Conservation (phyloP, 2,888 invertebrate species). For the Ennomos erosarius region DNA sequence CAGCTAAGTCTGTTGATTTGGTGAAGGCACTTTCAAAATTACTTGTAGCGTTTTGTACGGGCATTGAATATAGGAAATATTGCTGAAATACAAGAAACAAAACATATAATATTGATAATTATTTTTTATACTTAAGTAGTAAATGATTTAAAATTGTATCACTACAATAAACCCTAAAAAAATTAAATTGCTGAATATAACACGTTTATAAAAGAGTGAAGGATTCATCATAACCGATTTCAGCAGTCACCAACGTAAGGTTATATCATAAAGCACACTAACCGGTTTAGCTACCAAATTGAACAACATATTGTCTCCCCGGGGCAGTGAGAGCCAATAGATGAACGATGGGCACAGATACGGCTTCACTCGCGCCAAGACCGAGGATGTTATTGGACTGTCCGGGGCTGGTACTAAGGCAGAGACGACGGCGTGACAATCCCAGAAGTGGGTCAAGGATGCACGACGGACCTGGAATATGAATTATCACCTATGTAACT, state of each 20-base stretch:
- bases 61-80: constrained; percentile 68
- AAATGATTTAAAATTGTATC: too few relatives aligned
- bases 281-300: constrained; percentile 78
- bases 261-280: constrained; percentile 38
- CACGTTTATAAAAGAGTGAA: too few relatives aligned
- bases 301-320: constrained; percentile 73
- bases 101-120: not conserved
- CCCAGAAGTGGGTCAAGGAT: constrained; percentile 70
- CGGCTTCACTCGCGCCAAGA: constrained; percentile 60
- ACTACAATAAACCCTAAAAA: too few relatives aligned
- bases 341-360: constrained; percentile 75
- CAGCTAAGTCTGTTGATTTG: constrained; percentile 53
- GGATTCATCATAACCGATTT: too few relatives aligned
- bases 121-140: too few relatives aligned
- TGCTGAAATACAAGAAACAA: constrained; percentile 60
- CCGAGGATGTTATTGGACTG: constrained; percentile 53
- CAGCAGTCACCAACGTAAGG: too few relatives aligned
- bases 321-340: constrained; percentile 77
- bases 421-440: constrained; percentile 69
- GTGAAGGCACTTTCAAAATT: constrained; percentile 61
- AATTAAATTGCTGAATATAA: too few relatives aligned
- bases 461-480: constrained; percentile 68
- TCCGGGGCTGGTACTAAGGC: constrained; percentile 64
- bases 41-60: constrained; percentile 62
- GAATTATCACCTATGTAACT: too few relatives aligned